These are phyloP conservation scores for Mastomys natalensis DNA, from an alignment of 2,113 vertebrate genomes.

Conservation along the genomic window DNA sequence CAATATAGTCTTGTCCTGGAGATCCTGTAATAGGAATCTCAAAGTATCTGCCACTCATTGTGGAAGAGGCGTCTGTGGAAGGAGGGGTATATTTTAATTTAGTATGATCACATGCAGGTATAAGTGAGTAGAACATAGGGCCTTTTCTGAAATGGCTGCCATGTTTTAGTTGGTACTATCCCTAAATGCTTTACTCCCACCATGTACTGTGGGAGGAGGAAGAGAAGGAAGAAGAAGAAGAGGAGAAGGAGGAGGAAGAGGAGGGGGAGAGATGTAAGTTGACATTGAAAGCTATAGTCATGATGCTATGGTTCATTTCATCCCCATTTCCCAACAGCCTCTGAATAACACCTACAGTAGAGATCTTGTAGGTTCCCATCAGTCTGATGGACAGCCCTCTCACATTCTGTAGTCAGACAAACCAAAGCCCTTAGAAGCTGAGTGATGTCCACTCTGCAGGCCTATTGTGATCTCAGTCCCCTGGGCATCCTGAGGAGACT, in stretches of 20 bases:
- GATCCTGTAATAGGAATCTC: not conserved
- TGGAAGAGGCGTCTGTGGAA: not conserved
- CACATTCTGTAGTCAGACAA: not conserved
- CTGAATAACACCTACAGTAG: too few relatives aligned
- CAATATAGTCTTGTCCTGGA: not conserved
- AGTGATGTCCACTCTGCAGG: not conserved
- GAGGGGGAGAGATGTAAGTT: not conserved
- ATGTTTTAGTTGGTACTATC: not conserved
- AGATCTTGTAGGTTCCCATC: not conserved
- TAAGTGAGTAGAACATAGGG: too few relatives aligned
- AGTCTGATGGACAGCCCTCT: not conserved
- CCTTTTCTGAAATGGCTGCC: not conserved
- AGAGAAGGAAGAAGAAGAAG: not conserved
- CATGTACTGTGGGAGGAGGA: not conserved
- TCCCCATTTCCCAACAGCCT: not conserved
- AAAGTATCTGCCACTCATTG: not conserved
- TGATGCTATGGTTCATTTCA: not conserved
- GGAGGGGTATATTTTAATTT: not conserved
- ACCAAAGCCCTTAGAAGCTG: not conserved
- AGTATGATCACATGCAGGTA: not conserved
- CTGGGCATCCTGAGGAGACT: not conserved
- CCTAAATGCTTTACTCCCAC: not conserved
- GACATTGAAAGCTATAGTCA: not conserved
- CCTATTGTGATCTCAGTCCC: not conserved
- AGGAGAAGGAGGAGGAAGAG: not conserved